Percentiles rank a stretch among this genome's conserved stretches.
phyloP scores from a whole-genome alignment of 2,888 invertebrate genomes.

The Azorinus chamasolen region DNA sequence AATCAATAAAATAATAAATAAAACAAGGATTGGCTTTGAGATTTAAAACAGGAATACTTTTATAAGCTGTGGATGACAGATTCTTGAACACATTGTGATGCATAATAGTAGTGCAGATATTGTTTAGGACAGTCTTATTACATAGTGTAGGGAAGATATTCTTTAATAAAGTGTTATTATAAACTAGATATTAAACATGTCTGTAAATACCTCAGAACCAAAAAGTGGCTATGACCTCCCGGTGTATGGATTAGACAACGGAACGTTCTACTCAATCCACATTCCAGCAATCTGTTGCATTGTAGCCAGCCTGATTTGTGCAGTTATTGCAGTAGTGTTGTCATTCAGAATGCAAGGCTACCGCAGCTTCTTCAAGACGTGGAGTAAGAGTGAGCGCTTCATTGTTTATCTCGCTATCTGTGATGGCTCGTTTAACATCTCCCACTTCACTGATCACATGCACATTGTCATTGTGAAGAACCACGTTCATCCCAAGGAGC shows the following conservation, averaged over 20 bases:
- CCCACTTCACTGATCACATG: slow-evolving; percentile 66
- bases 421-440: slow-evolving; percentile 64
- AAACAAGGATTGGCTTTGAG: too few relatives aligned
- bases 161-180: too few relatives aligned
- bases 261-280: slow-evolving; percentile 53
- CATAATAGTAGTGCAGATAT: too few relatives aligned
- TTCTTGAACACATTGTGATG: too few relatives aligned
- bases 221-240: slow-evolving; percentile 55
- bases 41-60: too few relatives aligned
- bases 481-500: slow-evolving; percentile 58
- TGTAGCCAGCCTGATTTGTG: slow-evolving; percentile 44
- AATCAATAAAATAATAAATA: too few relatives aligned
- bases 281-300: slow-evolving; percentile 61
- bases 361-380: slow-evolving; percentile 40
- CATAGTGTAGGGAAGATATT: too few relatives aligned
- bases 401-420: slow-evolving; percentile 66
- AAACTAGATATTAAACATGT: too few relatives aligned
- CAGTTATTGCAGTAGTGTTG: slow-evolving; percentile 39
- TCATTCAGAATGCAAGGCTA: slow-evolving; percentile 33
- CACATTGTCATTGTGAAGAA: slow-evolving; percentile 62
- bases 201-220: too few relatives aligned
- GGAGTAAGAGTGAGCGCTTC: slow-evolving; percentile 67
- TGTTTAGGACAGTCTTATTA: too few relatives aligned
- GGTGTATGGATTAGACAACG: slow-evolving; percentile 59
- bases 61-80: too few relatives aligned